Conservation (phyloP, 2,113 vertebrate genomes). For the Epinephelus moara region DNA sequence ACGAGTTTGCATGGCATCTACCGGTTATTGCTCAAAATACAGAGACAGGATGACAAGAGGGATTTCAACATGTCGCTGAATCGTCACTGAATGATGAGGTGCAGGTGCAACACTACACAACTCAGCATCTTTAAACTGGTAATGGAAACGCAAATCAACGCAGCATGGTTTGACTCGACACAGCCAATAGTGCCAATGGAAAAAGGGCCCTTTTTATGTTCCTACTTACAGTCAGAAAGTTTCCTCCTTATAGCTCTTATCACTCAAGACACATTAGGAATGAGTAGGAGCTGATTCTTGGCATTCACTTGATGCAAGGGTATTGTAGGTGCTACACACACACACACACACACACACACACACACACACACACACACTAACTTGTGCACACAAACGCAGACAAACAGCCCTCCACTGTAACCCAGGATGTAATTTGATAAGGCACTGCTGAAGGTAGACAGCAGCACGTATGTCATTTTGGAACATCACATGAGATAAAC, state of each 20-base stretch:
- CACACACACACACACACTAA: background rate
- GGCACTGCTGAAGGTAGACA: conserved; percentile 41
- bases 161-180: too few relatives aligned
- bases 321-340: background rate
- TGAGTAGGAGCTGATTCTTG: conserved; percentile 7
- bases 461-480: conserved; percentile 77
- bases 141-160: too few relatives aligned
- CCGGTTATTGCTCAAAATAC: too few relatives aligned
- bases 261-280: conserved; percentile 9
- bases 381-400: background rate
- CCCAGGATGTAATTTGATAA: conserved; percentile 65
- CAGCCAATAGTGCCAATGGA: too few relatives aligned
- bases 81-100: too few relatives aligned
- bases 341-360: background rate
- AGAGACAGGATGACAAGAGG: too few relatives aligned
- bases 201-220: background rate
- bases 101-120: too few relatives aligned
- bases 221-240: background rate
- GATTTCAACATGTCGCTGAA: too few relatives aligned
- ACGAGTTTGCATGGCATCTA: too few relatives aligned
- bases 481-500: conserved; percentile 63
- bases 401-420: conserved; percentile 43
- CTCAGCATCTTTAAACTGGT: too few relatives aligned
- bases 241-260: conserved; percentile 1
- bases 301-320: background rate